Percentiles rank a stretch among this genome's conserved stretches.
Evolutionary conservation across 2,113 vertebrate genomes (phyloP).

Genomic region (Sphaerodactylus townsendi): DNA sequence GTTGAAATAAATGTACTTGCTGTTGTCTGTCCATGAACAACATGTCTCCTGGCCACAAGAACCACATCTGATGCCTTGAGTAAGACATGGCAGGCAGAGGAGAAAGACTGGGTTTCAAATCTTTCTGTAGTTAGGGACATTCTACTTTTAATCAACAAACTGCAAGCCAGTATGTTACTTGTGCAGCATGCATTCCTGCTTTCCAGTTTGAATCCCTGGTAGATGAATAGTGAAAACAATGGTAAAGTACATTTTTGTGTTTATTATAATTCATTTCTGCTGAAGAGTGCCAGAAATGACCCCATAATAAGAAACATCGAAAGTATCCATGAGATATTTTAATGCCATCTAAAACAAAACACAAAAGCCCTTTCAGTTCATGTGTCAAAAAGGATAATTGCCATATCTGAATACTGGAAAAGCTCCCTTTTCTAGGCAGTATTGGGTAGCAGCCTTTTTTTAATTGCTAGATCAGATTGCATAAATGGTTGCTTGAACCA

Average conservation of each 20-base stretch:
- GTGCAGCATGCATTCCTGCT: slow-evolving; percentile 1
- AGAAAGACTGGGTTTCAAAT: neutral
- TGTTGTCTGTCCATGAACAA: neutral
- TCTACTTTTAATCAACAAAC: neutral
- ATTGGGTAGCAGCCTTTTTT: neutral
- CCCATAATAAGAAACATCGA: neutral
- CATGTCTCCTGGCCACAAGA: neutral
- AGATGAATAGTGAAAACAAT: slow-evolving; percentile 9
- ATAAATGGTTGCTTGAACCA: neutral
- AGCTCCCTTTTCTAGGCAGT: neutral
- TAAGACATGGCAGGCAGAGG: neutral
- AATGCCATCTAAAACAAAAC: neutral
- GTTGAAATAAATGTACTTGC: neutral
- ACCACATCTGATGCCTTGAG: neutral
- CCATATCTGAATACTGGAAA: too few relatives aligned
- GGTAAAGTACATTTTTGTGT: neutral
- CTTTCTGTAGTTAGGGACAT: neutral
- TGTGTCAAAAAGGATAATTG: neutral
- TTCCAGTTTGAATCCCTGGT: neutral
- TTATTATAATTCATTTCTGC: neutral
- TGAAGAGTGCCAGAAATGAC: neutral
- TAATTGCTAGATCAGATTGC: too few relatives aligned
- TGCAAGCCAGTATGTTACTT: neutral
- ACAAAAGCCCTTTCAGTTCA: neutral
- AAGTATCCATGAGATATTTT: neutral